phyloP scores from a whole-genome alignment of 2,888 invertebrate species.

The Ypsolopha scabrella region DNA sequence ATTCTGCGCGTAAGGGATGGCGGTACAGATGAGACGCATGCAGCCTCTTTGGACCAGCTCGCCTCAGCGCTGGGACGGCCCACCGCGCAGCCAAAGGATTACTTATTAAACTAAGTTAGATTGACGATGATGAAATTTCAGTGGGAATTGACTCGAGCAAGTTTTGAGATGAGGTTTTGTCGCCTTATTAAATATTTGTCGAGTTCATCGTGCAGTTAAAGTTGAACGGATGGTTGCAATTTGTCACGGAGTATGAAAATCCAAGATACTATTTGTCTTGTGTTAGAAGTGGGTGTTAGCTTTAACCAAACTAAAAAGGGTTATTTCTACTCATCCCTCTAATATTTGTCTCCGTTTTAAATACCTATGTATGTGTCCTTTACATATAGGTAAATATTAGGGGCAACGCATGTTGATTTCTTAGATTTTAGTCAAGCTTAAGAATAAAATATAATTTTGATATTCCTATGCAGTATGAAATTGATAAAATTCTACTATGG shows the following conservation, averaged over 20 bases:
- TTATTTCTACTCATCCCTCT: background rate
- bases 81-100: conserved; percentile 41
- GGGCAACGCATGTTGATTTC: too few relatives aligned
- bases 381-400: too few relatives aligned
- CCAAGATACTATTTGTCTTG: too few relatives aligned
- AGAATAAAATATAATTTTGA: too few relatives aligned
- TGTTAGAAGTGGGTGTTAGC: too few relatives aligned
- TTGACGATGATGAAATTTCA: conserved; percentile 69
- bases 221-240: too few relatives aligned
- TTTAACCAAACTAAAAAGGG: background rate
- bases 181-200: conserved; percentile 43
- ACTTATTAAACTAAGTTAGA: conserved; percentile 63
- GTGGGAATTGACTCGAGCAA: conserved; percentile 65
- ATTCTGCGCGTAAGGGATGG: conserved; percentile 48
- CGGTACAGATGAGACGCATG: conserved; percentile 45
- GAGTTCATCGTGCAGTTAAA: background rate
- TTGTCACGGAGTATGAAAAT: too few relatives aligned
- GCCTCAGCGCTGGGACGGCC: conserved; percentile 49
- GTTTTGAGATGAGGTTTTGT: conserved; percentile 54
- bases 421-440: too few relatives aligned
- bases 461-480: too few relatives aligned
- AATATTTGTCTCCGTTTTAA: background rate
- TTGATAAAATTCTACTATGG: too few relatives aligned
- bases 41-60: conserved; percentile 51
- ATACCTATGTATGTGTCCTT: too few relatives aligned